Base-by-base conservation (phyloP, 1,140 invertebrate genomes). In the Vanessa atalanta region DNA sequence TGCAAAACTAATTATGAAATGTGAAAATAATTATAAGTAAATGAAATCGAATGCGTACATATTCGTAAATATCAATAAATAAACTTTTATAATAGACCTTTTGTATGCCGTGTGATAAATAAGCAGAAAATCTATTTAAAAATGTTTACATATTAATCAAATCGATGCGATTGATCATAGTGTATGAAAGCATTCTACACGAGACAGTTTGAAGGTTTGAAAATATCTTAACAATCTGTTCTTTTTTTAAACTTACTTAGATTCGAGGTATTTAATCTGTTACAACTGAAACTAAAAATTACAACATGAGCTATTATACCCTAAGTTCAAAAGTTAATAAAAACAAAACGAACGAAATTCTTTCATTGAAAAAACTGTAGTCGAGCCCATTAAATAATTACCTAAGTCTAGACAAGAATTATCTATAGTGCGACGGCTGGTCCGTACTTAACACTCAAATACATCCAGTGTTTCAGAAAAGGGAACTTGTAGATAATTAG, bases 401-500 rank as follows among this genome's bases (percentile, higher is more conserved):
- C 78, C 72, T 78, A 70, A 73, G 76, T 84, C 81, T 80, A 81
- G 77, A 80, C 79, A 65, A 78, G 75, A 73, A 61, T 68, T 75
- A 76, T 79, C 69, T 75, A 85, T 77, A 76, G 78, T 80, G 80
- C 50, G 60, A 65, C 75, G 76, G 51, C 75, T 63, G 70, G 77
- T 76, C 72, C 76, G 71, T 79, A 79, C 80, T 83, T 73, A 80
- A 74, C 72, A 68, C 61, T 74, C 60, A 63, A 74, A 74, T 70
- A 77, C 77, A 75, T 75, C 20, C 67, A 69, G 76, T 69, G 72
- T 83, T 78, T 65, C 67, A 60, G 79, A 79, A 80, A 85, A 82
- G 76, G 79, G 81, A 86, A 81, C 78, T 81, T 83, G 78, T 77
- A 79, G 76, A 81, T 86, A 85, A 89, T 89, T 88, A 88, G 83